phyloP scores from a whole-genome alignment of 1,140 invertebrate genomes.

The Heterodera carotae region DNA sequence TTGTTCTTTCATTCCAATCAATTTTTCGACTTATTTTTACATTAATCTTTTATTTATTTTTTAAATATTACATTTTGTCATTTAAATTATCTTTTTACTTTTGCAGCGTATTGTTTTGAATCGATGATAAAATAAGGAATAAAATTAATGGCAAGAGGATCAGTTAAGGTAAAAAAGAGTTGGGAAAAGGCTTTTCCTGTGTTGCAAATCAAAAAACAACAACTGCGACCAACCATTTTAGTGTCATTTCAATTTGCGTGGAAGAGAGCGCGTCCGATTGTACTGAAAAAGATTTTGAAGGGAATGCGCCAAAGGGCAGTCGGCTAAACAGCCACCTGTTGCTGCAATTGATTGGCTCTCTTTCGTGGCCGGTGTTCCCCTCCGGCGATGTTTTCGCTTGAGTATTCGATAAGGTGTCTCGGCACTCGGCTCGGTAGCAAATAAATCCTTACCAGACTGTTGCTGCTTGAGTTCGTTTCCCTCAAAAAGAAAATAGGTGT shows the following conservation, averaged over 20 bases:
- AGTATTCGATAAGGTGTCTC: neutral
- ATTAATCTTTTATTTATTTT: no score
- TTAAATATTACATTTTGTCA: no score
- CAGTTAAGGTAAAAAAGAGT: no score
- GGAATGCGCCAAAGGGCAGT: neutral
- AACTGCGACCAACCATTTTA: neutral
- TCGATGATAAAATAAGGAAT: no score
- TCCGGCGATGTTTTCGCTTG: constrained; percentile 1
- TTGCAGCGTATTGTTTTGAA: no score
- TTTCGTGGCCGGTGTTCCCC: constrained; percentile 7
- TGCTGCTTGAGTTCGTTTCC: constrained; percentile 4
- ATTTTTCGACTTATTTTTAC: no score
- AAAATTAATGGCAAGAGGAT: neutral
- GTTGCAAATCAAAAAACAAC: no score
- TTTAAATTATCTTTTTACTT: no score
- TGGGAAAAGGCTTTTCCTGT: no score
- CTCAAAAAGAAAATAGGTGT: neutral
- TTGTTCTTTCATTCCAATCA: no score
- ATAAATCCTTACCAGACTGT: constrained; percentile 54
- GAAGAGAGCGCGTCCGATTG: constrained; percentile 24
- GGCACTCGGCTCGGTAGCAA: constrained; percentile 54
- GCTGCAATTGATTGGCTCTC: neutral
- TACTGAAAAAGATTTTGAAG: constrained; percentile 1
- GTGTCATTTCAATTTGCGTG: neutral
- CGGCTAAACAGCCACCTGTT: neutral